These are phyloP conservation scores for Hozukius guyotensis DNA, from an alignment of 2,797 vertebrate genomes.

Conservation along the genomic window DNA sequence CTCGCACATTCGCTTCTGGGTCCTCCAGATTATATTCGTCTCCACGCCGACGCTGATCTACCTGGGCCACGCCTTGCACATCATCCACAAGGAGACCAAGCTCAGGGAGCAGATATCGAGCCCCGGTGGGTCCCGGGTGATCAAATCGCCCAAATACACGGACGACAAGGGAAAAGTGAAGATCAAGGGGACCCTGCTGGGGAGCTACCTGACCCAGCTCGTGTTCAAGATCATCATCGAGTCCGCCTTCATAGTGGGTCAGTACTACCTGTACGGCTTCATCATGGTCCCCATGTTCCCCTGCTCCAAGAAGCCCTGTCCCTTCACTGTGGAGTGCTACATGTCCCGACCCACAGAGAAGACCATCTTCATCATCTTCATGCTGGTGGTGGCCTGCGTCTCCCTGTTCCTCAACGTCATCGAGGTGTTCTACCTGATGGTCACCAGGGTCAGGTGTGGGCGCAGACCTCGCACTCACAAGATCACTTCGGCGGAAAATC, in stretches of 20 bases:
- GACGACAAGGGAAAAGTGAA: conserved; percentile 86
- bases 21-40: conserved; percentile 94
- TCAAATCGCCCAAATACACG: conserved; percentile 85
- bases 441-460: conserved; percentile 34
- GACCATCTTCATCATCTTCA: conserved; percentile 78
- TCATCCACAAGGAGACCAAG: conserved; percentile 90
- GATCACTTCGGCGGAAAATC: conserved; percentile 35
- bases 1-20: conserved; percentile 97
- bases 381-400: conserved; percentile 73
- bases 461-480: conserved; percentile 9
- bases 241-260: conserved; percentile 90
- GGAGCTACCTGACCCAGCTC: conserved; percentile 90
- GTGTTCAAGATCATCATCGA: conserved; percentile 92
- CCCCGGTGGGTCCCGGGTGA: conserved; percentile 45
- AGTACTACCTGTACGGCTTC: conserved; percentile 96
- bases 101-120: conserved; percentile 80
- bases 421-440: conserved; percentile 72
- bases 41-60: conserved; percentile 84
- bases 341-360: conserved; percentile 73
- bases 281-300: conserved; percentile 91
- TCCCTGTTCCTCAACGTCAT: conserved; percentile 69
- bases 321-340: conserved; percentile 84
- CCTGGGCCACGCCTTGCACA: conserved; percentile 82
- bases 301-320: conserved; percentile 89
- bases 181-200: conserved; percentile 92